Evolutionary conservation across 2,888 invertebrate genomes (phyloP), one percentile per base, ranked within the genome.

Genomic region (Aquatica leii): DNA sequence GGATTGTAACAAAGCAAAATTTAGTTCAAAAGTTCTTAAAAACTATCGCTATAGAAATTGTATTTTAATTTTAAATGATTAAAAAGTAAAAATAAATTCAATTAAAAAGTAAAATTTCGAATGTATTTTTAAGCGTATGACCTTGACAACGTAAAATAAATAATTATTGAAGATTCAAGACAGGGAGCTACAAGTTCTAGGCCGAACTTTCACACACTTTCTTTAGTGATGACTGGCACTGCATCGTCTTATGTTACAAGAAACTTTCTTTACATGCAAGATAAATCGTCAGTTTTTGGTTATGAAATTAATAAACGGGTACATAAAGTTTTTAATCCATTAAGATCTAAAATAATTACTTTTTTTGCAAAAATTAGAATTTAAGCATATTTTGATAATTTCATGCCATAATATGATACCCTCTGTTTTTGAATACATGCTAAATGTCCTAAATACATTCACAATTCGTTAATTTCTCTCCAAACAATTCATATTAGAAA

Each of bases 121-220:
- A 40, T n/a, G 14, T 11, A n/a, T 40, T 65, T 69, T 71, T 71
- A 75, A 74, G 75, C 74, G 71, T 70, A 69, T 75, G 78, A 74
- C 78, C 79, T 79, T 79, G 78, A 74, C 75, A 74, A 72, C 74
- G 12, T 40, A n/a, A 40, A 40, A 40, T 9, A 12, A 74, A 74
- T 75, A 72, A 71, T 70, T 74, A 72, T 74, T 70, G 67, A 67
- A 72, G 68, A 73, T 74, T 73, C 76, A 78, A 77, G 77, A 78
- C 77, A 76, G 75, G 77, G 76, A 78, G 78, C 76, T 73, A 67
- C 74, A 75, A 78, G 78, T 80, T 80, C 78, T 80, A 79, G 80
- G 80, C 76, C 79, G 77, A 72, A 79, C 80, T 80, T 80, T 80
- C 80, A 79, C 79, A 73, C 73, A 80, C 79, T 79, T 79, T 80